phyloP scores from a whole-genome alignment of 2,888 invertebrate genomes.

The Drosophila kambysellisi region DNA sequence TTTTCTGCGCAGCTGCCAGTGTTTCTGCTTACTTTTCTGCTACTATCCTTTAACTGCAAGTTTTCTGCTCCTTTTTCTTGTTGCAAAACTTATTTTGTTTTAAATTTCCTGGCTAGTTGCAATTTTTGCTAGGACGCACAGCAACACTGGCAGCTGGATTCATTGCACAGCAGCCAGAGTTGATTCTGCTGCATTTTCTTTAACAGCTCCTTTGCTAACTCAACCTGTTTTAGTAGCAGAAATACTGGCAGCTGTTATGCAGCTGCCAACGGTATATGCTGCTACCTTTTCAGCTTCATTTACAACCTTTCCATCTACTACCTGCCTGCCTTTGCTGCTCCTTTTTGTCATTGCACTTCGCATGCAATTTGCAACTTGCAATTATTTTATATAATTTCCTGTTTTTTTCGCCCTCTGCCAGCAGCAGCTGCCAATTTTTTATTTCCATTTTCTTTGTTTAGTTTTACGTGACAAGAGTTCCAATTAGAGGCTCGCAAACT shows the following conservation, averaged over 20 bases:
- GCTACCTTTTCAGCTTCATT: neutral
- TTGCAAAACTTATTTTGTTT: no score
- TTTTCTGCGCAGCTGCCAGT: conserved; percentile 53
- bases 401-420: conserved; percentile 36
- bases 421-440: conserved; percentile 45
- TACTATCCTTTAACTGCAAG: no score
- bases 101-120: neutral
- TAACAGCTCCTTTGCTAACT: neutral
- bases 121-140: neutral
- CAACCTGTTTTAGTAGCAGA: neutral
- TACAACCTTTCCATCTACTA: neutral
- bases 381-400: conserved; percentile 78
- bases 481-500: conserved; percentile 57
- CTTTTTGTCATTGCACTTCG: conserved; percentile 4
- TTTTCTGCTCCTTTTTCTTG: neutral
- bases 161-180: neutral
- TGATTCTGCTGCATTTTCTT: neutral
- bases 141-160: neutral
- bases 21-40: neutral
- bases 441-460: conserved; percentile 55
- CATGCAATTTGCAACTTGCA: conserved; percentile 58
- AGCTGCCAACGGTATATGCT: neutral
- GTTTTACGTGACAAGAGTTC: conserved; percentile 65
- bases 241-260: neutral
- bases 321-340: neutral